A percentile compares a stretch with the other conserved stretches of the same genome.
These are phyloP conservation scores for Vombatus ursinus DNA, from an alignment of 2,113 vertebrate genomes.

Conservation along the genomic window DNA sequence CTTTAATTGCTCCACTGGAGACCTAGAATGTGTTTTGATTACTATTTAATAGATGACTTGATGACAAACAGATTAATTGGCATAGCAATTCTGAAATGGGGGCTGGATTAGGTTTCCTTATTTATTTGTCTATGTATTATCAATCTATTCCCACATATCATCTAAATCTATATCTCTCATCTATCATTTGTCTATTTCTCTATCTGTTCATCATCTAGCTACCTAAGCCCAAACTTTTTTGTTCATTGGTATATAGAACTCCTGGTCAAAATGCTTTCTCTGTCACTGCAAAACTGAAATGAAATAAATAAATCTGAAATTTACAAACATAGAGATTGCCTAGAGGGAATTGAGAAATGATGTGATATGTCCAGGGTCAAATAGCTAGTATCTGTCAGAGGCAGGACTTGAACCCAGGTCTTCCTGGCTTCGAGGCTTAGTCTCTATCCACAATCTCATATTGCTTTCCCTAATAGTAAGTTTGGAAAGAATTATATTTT, in stretches of 20 bases:
- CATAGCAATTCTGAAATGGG: not conserved
- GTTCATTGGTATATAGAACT: not conserved
- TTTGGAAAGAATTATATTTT: not conserved
- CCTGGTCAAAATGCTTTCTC: not conserved
- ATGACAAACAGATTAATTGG: slow-evolving; percentile 27
- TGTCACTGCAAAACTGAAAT: not conserved
- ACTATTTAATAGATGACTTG: slow-evolving; percentile 21
- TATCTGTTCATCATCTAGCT: not conserved
- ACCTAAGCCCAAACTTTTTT: not conserved
- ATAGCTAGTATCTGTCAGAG: not conserved
- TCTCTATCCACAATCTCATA: not conserved
- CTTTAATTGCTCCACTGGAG: not conserved
- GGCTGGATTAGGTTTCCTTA: slow-evolving; percentile 32
- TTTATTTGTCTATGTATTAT: not conserved
- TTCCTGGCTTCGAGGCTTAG: not conserved
- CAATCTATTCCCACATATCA: not conserved
- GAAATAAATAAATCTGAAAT: not conserved
- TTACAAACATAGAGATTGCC: not conserved
- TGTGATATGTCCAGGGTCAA: not conserved
- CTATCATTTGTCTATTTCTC: not conserved
- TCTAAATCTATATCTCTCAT: not conserved
- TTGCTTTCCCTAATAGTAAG: not conserved
- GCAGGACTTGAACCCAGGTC: not conserved
- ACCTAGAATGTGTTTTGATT: slow-evolving; percentile 11
- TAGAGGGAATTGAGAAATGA: not conserved